Percentiles rank a stretch among this genome's conserved stretches.
phyloP scores from a whole-genome alignment of 1,140 invertebrate species.

The Nixonia krombeini region DNA sequence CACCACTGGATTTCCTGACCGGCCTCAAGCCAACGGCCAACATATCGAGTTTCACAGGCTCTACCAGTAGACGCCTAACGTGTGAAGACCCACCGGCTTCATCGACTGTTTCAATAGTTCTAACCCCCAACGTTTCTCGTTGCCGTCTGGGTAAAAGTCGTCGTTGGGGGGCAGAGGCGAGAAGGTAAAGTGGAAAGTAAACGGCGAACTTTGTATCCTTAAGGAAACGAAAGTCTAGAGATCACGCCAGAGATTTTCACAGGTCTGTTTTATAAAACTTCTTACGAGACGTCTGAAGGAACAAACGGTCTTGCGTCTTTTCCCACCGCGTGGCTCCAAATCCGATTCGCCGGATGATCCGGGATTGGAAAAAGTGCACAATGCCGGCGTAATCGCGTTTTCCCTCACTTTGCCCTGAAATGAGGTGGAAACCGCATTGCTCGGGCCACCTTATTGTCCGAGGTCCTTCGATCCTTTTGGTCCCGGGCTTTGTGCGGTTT shows the following conservation, averaged over 20 bases:
- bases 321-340: conserved; percentile 48
- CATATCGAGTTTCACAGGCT: neutral
- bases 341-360: conserved; percentile 64
- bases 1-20: neutral
- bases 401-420: conserved; percentile 60
- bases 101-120: too few species aligned
- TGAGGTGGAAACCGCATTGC: conserved; percentile 63
- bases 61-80: neutral
- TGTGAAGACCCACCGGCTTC: neutral
- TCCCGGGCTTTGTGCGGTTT: conserved; percentile 51
- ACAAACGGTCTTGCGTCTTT: neutral
- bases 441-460: conserved; percentile 40
- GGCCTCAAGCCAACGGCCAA: neutral
- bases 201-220: too few species aligned
- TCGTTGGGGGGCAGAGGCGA: too few species aligned
- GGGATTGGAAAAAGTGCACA: conserved; percentile 42
- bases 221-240: too few species aligned
- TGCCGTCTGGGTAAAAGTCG: too few species aligned
- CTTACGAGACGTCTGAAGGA: too few species aligned
- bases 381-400: conserved; percentile 54
- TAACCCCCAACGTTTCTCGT: conserved; percentile 4
- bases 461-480: conserved; percentile 46
- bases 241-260: too few species aligned
- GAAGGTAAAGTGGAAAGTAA: too few species aligned
- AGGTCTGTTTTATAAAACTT: too few species aligned